Conservation (phyloP, 2,888 invertebrate genomes). For the Theretra japonica region DNA sequence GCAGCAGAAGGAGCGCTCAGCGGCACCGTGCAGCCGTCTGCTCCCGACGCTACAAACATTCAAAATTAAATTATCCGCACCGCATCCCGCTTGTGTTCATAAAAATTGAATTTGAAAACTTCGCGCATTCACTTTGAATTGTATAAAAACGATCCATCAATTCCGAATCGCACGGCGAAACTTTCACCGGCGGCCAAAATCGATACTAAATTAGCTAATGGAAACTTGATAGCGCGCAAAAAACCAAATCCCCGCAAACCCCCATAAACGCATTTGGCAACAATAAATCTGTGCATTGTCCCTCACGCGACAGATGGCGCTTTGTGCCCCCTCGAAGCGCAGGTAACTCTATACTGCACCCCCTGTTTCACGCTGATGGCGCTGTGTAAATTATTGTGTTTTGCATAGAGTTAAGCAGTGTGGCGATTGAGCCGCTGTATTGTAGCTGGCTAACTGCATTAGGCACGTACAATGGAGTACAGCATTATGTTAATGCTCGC, state of each 20-base stretch:
- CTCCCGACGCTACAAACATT: slow-evolving; percentile 21
- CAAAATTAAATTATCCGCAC: slow-evolving; percentile 61
- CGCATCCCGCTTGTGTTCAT: slow-evolving; percentile 56
- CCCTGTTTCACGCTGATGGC: slow-evolving; percentile 27
- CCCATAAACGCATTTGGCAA: slow-evolving; percentile 75
- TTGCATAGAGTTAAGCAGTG: slow-evolving; percentile 24
- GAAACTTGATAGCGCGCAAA: slow-evolving; percentile 83
- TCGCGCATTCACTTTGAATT: slow-evolving; percentile 66
- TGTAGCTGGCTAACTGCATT: slow-evolving; percentile 70
- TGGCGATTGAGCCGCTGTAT: slow-evolving; percentile 46
- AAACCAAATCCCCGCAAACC: slow-evolving; percentile 73
- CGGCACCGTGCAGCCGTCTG: neutral
- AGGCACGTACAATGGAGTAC: slow-evolving; percentile 76
- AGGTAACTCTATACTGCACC: slow-evolving; percentile 71
- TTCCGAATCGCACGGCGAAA: slow-evolving; percentile 65
- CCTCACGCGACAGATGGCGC: slow-evolving; percentile 76
- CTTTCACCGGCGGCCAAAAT: slow-evolving; percentile 63
- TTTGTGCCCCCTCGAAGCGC: slow-evolving; percentile 56
- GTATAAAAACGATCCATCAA: slow-evolving; percentile 81
- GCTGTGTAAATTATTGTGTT: slow-evolving; percentile 25
- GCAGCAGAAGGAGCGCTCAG: neutral
- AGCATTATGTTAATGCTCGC: slow-evolving; percentile 71
- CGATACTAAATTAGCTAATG: slow-evolving; percentile 84
- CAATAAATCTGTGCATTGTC: slow-evolving; percentile 79
- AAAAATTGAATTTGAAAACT: slow-evolving; percentile 73